Base-by-base conservation (phyloP, 2,113 vertebrate species). In the Seriola rivoliana region DNA sequence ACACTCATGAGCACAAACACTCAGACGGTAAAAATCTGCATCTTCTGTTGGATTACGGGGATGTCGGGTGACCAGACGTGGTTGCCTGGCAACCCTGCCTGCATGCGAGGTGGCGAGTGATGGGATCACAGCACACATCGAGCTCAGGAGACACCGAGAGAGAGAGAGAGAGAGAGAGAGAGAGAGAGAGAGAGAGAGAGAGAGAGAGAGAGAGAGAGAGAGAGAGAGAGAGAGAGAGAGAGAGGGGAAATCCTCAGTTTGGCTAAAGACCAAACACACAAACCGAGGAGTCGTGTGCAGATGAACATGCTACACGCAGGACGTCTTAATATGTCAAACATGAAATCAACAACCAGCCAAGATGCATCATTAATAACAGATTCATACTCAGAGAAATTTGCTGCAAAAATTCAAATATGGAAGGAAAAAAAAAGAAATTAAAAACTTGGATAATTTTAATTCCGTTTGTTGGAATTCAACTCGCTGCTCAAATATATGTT, bases 1-100 rank as follows among this genome's bases (percentile, higher is more conserved):
- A 46, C 12, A 77, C 23, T 16, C 3, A 17, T 12, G 7, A n/a
- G n/a, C 21, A 44, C 42, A 63, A 2, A n/a, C 38, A 13, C 46
- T 25, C 44, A 62, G 3, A 71, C 60, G 23, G 8, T 59, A 21
- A 62, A 83, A 67, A 86, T 83, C 79, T 57, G 34, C 57, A 54
- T 75, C 75, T 78, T 66, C 81, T 62, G 70, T 63, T 57, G 80
- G 71, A 87, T 87, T 89, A 83, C 52, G 16, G 8, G 68, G 78
- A 65, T 84, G 82, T 78, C 17, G 76, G 81, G 42, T 89, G 88
- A 88, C 87, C 82, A 85, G 69, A 78, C 54, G 42, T 8, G 71
- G 89, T 92, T 92, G 89, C 91, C 78, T 90, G 76, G 91, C 87
- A 92, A 92, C 91, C 59, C 48, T 6, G 71, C 78, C 78, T 84